phyloP scores from a whole-genome alignment of 2,113 vertebrate genomes.

The Cettia cetti region DNA sequence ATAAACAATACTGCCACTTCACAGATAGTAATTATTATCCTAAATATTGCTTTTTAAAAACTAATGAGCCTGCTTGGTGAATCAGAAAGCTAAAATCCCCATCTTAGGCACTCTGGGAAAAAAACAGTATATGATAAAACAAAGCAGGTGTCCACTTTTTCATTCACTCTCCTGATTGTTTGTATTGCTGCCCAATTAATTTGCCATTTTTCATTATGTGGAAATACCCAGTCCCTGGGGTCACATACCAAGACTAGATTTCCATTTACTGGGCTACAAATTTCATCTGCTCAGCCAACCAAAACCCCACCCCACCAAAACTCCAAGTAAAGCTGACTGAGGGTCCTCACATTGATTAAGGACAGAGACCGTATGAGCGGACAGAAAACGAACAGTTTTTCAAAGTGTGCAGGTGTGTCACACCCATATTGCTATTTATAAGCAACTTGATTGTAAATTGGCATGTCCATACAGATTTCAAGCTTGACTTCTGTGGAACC shows the following conservation, averaged over 20 bases:
- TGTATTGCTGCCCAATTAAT: background rate
- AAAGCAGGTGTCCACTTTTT: background rate
- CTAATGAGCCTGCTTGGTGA: conserved; percentile 20
- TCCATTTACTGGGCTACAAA: background rate
- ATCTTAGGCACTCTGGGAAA: conserved; percentile 25
- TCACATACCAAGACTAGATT: background rate
- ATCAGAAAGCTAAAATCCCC: conserved; percentile 58
- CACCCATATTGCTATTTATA: background rate
- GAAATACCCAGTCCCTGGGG: background rate
- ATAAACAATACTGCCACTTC: conserved; percentile 60
- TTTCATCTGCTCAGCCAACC: background rate
- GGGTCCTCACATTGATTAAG: background rate
- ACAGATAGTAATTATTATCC: conserved; percentile 23
- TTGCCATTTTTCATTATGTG: background rate
- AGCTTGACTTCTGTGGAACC: background rate
- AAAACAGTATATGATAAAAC: background rate
- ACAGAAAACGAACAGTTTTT: background rate
- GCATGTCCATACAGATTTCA: background rate
- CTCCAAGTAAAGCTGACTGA: background rate
- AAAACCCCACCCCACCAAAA: background rate
- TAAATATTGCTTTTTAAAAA: conserved; percentile 65
- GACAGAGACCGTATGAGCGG: background rate
- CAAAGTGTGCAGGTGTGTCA: background rate
- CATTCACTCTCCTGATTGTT: background rate
- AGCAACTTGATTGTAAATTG: background rate